phyloP scores from a whole-genome alignment of 1,140 invertebrate genomes.

The Rhizoglyphus robini region DNA sequence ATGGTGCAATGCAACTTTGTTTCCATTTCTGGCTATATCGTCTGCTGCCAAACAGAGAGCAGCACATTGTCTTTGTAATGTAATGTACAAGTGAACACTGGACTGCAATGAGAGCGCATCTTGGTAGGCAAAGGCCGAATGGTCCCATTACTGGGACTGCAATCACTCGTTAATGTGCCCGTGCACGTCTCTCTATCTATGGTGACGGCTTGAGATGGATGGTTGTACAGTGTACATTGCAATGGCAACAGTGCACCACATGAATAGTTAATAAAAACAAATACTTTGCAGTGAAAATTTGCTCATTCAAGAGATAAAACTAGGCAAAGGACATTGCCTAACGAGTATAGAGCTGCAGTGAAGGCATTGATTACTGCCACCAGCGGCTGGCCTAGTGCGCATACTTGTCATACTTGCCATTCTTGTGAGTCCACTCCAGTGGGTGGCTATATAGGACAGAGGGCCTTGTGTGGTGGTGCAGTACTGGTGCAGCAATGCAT shows the following conservation, averaged over 20 bases:
- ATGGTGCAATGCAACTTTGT: no score
- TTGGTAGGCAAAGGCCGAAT: no score
- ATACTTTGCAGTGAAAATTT: conserved; percentile 4
- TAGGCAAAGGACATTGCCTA: not conserved
- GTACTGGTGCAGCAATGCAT: not conserved
- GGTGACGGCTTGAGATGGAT: not conserved
- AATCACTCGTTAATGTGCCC: conserved; percentile 14
- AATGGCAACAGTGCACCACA: not conserved
- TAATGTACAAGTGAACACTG: no score
- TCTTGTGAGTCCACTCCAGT: not conserved
- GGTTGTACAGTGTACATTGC: not conserved
- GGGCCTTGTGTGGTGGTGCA: not conserved
- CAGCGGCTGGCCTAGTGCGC: not conserved
- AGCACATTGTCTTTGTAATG: no score
- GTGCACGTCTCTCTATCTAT: not conserved
- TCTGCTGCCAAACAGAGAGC: no score
- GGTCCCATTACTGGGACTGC: no score
- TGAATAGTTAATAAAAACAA: conserved; percentile 15
- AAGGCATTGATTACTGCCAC: not conserved
- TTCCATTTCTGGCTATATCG: no score
- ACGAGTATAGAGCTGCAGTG: not conserved
- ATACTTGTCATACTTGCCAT: not conserved
- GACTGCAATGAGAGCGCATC: not conserved
- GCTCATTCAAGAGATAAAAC: not conserved
- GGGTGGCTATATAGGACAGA: not conserved